A percentile compares a stretch with the other conserved stretches of the same genome.
Evolutionary conservation across 2,888 invertebrate species (phyloP).

Genomic region (Bibio marci): DNA sequence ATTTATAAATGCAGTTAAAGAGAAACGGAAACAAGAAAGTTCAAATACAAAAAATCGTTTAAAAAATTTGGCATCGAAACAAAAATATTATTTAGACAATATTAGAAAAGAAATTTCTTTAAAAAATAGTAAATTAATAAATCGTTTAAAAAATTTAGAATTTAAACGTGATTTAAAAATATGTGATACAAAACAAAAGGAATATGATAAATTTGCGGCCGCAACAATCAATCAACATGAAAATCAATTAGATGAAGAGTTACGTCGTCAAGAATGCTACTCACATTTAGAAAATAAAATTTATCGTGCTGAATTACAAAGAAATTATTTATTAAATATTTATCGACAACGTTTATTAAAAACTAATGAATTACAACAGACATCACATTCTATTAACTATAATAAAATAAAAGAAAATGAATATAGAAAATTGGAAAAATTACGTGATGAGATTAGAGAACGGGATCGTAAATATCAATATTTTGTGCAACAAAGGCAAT

Average conservation of each 20-base stretch:
- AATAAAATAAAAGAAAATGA: constrained; percentile 21
- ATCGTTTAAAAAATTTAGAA: constrained; percentile 21
- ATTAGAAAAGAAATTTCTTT: constrained; percentile 19
- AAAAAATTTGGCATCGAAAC: constrained; percentile 8
- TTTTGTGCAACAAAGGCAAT: constrained; percentile 21
- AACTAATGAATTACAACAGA: constrained; percentile 24
- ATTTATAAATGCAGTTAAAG: constrained; percentile 21
- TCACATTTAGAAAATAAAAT: constrained; percentile 21
- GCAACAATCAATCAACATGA: constrained; percentile 23
- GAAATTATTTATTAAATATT: constrained; percentile 19
- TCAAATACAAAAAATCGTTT: neutral
- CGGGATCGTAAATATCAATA: constrained; percentile 21
- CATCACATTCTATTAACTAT: constrained; percentile 26
- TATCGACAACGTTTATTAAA: constrained; percentile 23
- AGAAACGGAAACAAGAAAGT: constrained; percentile 24
- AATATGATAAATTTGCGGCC: constrained; percentile 21
- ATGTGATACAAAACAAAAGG: constrained; percentile 22
- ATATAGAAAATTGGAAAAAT: constrained; percentile 18
- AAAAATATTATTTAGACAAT: constrained; percentile 15
- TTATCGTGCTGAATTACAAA: constrained; percentile 22
- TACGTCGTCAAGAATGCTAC: constrained; percentile 23
- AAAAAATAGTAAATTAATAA: constrained; percentile 20
- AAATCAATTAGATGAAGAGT: constrained; percentile 20
- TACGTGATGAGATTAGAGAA: constrained; percentile 20
- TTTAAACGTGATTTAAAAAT: constrained; percentile 19